Percentiles rank a stretch among this genome's conserved stretches.
Conservation (phyloP, 2,888 invertebrate genomes). For the Drosophila longiperda region DNA sequence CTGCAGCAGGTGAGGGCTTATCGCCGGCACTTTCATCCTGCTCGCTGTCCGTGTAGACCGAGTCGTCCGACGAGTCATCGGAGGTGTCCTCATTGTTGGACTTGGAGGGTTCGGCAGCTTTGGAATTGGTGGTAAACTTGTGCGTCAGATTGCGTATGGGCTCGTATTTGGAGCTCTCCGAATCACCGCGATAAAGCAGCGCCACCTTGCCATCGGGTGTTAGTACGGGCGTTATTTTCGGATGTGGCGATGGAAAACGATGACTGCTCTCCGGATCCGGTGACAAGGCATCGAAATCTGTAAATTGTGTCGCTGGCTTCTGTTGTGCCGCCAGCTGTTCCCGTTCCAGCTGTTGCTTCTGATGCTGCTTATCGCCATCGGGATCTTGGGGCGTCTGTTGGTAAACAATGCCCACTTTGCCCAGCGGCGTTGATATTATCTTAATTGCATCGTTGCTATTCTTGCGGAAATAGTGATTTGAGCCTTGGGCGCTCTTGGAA, state of each 20-base stretch:
- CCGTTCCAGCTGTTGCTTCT: constrained; percentile 72
- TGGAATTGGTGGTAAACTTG: constrained; percentile 78
- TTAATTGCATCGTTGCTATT: constrained; percentile 85
- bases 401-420: constrained; percentile 85
- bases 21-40: constrained; percentile 53
- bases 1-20: constrained; percentile 37
- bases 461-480: constrained; percentile 84
- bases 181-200: constrained; percentile 85
- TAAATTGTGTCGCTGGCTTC: constrained; percentile 77
- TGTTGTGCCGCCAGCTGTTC: constrained; percentile 72
- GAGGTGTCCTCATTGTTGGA: constrained; percentile 32
- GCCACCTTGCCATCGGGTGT: constrained; percentile 86
- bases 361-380: constrained; percentile 35
- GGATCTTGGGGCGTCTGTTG: constrained; percentile 82
- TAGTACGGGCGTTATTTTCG: constrained; percentile 85
- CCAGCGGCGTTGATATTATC: constrained; percentile 85
- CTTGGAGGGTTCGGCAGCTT: constrained; percentile 48
- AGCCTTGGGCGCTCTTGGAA: constrained; percentile 63
- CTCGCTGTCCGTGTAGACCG: constrained; percentile 69
- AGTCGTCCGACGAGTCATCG: constrained; percentile 76
- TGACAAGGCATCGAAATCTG: constrained; percentile 84
- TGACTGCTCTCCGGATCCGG: constrained; percentile 85
- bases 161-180: constrained; percentile 85
- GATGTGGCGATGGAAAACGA: constrained; percentile 84
- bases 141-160: constrained; percentile 85